These are phyloP conservation scores for Ophion obscuratus DNA, from an alignment of 2,888 invertebrate genomes.

Conservation along the genomic window DNA sequence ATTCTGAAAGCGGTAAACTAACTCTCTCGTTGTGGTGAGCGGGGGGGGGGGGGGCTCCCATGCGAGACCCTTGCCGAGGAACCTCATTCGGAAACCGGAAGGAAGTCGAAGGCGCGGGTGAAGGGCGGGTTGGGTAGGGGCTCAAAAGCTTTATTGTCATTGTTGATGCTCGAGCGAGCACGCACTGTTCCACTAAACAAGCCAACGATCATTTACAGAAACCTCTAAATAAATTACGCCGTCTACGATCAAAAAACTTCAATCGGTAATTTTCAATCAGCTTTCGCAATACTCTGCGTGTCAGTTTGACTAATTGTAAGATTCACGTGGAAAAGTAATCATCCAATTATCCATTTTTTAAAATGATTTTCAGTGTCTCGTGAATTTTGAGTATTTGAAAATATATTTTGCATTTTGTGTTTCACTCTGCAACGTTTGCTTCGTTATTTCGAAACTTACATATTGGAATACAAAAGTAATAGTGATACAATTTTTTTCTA, in stretches of 20 bases:
- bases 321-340: too few species aligned
- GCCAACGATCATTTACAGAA: constrained; percentile 48
- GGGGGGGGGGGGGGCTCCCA: constrained; percentile 75
- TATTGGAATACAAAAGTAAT: too few species aligned
- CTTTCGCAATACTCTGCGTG: too few species aligned
- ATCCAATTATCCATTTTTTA: too few species aligned
- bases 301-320: too few species aligned
- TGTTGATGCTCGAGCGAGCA: constrained; percentile 42
- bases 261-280: background rate
- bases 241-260: background rate
- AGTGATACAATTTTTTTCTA: too few species aligned
- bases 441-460: too few species aligned
- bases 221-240: background rate
- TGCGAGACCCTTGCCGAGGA: constrained; percentile 76
- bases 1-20: constrained; percentile 63
- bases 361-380: too few species aligned
- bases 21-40: constrained; percentile 24
- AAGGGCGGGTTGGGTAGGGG: constrained; percentile 64
- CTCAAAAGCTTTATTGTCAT: constrained; percentile 69
- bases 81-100: constrained; percentile 81
- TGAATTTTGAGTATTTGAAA: too few species aligned
- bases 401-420: too few species aligned
- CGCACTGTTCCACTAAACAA: constrained; percentile 41
- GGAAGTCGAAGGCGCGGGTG: constrained; percentile 80
- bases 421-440: too few species aligned